Base-by-base conservation (phyloP, 2,888 invertebrate genomes). In the Heteromurus nitidus region DNA sequence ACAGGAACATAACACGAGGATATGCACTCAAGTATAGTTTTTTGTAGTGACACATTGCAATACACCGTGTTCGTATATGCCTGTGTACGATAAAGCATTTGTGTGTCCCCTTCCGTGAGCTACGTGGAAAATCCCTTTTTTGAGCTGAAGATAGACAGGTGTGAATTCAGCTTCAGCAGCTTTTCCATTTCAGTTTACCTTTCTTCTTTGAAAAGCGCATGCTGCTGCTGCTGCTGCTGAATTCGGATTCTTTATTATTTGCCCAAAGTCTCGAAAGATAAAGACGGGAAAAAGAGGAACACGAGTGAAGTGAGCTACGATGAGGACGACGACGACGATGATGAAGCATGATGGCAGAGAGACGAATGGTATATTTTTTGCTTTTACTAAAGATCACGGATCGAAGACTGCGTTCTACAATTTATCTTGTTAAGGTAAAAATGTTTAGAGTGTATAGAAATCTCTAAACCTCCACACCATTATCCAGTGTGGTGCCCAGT, bases 121-220 rank as follows among this genome's bases (percentile, higher is more conserved):
- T 36, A 24, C 36, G 24, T 70, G 42, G 60, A 20, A 65, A 20
- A 42, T 22, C n/a, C 20, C 1, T n/a, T 74, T 65, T 65, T 36
- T 65, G 64, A 31, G 42, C 20, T 73, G 36, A 64, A 65, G 74
- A 74, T 65, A 42, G 74, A 74, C 74, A 74, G 74, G 74, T 74
- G 74, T 74, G 64, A 30, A 65, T 26, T 36, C 72, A 55, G 72
- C 22, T 47, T 28, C 50, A 13, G 62, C 50, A 47, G 62, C 53
- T 18, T 62, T 62, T 65, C 36, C 28, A 31, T 53, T 47, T 3
- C 1, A 1, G 36, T 42, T 64, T 20, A 42, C 42, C 64, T 42
- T 64, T 64, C 64, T 64, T 55, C 42, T 62, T 18, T 7, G 22
- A 73, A 64, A 64, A 64, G 3, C n/a, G n/a, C n/a, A n/a, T n/a